Evolutionary conservation across 1,140 invertebrate genomes (phyloP).

Genomic region (Lepidotrigona ventralis): DNA sequence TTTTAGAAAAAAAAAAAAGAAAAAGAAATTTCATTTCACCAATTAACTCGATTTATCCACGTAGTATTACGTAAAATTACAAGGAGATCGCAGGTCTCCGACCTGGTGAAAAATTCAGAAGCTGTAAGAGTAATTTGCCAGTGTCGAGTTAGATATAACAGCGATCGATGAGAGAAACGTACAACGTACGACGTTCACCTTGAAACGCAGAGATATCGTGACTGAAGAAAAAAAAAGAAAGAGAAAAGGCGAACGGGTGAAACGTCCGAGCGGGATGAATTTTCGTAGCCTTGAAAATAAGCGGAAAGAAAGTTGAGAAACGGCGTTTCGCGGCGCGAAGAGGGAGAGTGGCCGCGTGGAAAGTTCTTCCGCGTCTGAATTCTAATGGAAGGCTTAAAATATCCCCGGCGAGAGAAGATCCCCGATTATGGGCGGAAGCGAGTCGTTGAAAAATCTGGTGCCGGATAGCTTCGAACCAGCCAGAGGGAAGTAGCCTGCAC

Average conservation of each 20-base stretch:
- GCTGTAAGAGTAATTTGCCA: no score
- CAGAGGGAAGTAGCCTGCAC: constrained; percentile 2
- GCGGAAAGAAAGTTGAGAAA: not conserved
- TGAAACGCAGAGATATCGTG: no score
- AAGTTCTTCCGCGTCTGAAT: constrained; percentile 11
- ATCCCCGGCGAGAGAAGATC: constrained; percentile 10
- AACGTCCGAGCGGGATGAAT: not conserved
- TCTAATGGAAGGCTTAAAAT: constrained; percentile 36
- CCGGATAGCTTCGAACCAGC: not conserved
- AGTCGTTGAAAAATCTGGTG: constrained; percentile 28
- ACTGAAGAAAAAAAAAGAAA: no score
- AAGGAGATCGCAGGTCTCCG: not conserved
- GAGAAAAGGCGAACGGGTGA: not conserved
- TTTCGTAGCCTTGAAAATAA: constrained; percentile 26
- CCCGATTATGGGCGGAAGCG: not conserved
- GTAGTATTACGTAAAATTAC: not conserved
- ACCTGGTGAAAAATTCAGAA: no score
- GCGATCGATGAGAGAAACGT: no score
- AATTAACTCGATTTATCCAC: not conserved
- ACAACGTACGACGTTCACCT: no score
- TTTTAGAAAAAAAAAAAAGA: no score
- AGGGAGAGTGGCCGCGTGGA: not conserved
- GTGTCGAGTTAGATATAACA: no score
- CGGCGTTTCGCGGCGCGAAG: not conserved
- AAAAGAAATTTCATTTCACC: not conserved